Evolutionary conservation across 2,113 vertebrate genomes (phyloP).

Genomic region (Lophochroa leadbeateri): DNA sequence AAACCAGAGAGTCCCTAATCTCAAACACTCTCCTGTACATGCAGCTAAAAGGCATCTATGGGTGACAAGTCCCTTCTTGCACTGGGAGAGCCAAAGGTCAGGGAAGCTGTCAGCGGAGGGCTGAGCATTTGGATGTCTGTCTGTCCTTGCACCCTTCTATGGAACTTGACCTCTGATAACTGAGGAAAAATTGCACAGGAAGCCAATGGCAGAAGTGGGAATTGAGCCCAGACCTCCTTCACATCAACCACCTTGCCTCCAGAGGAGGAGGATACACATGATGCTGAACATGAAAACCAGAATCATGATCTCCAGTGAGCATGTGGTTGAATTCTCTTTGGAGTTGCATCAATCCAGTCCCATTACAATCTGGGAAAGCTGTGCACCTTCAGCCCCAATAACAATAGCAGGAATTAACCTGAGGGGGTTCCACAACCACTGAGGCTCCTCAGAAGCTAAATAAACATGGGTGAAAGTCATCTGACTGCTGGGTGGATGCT

Average conservation of each 20-base stretch:
- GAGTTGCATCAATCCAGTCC: neutral
- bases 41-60: neutral
- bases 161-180: neutral
- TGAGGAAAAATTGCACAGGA: neutral
- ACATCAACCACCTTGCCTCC: neutral
- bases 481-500: neutral
- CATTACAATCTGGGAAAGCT: neutral
- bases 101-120: neutral
- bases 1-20: neutral
- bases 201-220: neutral
- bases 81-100: neutral
- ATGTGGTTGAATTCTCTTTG: neutral
- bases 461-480: neutral
- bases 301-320: neutral
- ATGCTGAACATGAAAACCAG: neutral
- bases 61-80: neutral
- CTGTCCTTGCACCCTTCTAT: neutral
- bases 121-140: neutral
- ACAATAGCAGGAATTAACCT: neutral
- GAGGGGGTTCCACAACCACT: neutral
- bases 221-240: neutral
- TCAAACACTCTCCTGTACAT: accelerated
- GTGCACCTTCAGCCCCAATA: neutral
- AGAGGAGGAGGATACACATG: neutral
- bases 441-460: neutral